phyloP scores from a whole-genome alignment of 2,888 invertebrate genomes.

The Drosophila anceps region DNA sequence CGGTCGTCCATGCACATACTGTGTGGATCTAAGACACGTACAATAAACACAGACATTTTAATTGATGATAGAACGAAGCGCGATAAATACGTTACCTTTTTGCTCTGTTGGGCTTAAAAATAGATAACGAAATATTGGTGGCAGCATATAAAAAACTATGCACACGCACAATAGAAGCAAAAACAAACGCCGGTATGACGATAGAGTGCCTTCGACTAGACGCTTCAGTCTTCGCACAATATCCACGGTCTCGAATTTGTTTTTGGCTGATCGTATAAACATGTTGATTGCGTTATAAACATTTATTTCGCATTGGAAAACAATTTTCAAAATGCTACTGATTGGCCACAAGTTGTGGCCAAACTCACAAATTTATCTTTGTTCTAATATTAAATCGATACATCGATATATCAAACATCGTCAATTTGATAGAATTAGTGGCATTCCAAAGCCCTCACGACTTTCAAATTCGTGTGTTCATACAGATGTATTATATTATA shows the following conservation, averaged over 20 bases:
- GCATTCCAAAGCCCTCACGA: not conserved
- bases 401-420: slow-evolving; percentile 31
- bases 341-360: slow-evolving; percentile 60
- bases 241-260: slow-evolving; percentile 84
- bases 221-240: slow-evolving; percentile 82
- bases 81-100: slow-evolving; percentile 71
- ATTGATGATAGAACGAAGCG: not conserved
- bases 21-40: slow-evolving; percentile 84
- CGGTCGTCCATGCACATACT: slow-evolving; percentile 89
- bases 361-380: slow-evolving; percentile 45
- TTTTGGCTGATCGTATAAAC: slow-evolving; percentile 84
- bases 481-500: not conserved
- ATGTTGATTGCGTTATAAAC: slow-evolving; percentile 51
- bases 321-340: slow-evolving; percentile 50
- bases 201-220: slow-evolving; percentile 82
- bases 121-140: slow-evolving; percentile 88
- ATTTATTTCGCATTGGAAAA: slow-evolving; percentile 54
- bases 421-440: not conserved
- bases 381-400: slow-evolving; percentile 32
- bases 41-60: not conserved
- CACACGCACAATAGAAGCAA: slow-evolving; percentile 86
- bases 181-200: slow-evolving; percentile 84
- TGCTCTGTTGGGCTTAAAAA: slow-evolving; percentile 86
- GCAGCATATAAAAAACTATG: slow-evolving; percentile 89
- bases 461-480: not conserved